phyloP scores from a whole-genome alignment of 2,888 invertebrate genomes.

The Argyra leucocephala region DNA sequence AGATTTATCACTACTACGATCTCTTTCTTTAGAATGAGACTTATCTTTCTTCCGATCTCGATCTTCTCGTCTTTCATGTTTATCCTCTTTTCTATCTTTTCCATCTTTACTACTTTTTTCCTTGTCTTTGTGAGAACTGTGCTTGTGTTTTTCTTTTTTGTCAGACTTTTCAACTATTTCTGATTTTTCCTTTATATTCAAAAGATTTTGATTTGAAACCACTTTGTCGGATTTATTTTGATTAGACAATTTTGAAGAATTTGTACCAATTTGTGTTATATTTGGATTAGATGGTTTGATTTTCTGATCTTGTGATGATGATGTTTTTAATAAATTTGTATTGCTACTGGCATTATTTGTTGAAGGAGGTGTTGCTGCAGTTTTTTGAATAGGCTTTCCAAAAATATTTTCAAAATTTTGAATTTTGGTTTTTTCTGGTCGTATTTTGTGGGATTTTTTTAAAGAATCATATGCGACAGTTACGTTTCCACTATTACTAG shows the following conservation, averaged over 20 bases:
- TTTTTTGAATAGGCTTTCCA: slow-evolving; percentile 70
- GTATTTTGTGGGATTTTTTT: slow-evolving; percentile 52
- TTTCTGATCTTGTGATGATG: slow-evolving; percentile 15
- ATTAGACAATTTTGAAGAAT: background rate
- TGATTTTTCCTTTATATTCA: slow-evolving; percentile 13
- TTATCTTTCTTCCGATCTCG: slow-evolving; percentile 46
- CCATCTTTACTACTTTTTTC: slow-evolving; percentile 40
- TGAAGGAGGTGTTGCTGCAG: slow-evolving; percentile 19
- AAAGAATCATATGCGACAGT: slow-evolving; percentile 21
- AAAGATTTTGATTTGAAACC: slow-evolving; percentile 7
- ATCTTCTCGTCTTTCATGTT: slow-evolving; percentile 46
- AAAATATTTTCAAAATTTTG: slow-evolving; percentile 70
- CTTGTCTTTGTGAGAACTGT: slow-evolving; percentile 49
- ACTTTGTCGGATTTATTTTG: slow-evolving; percentile 27
- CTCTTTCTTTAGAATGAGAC: slow-evolving; percentile 48
- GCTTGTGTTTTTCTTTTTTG: slow-evolving; percentile 48
- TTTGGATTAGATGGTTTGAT: slow-evolving; percentile 12
- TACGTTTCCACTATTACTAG: slow-evolving; percentile 20
- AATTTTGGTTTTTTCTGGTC: slow-evolving; percentile 50
- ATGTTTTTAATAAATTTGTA: slow-evolving; percentile 40
- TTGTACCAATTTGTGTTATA: background rate
- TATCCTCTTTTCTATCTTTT: slow-evolving; percentile 40
- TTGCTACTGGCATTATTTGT: slow-evolving; percentile 11
- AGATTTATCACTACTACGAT: slow-evolving; percentile 46
- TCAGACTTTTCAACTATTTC: slow-evolving; percentile 48